Percentiles rank a stretch among this genome's conserved stretches.
Evolutionary conservation across 1,140 invertebrate genomes (phyloP).

Genomic region (Calosoma granatense): DNA sequence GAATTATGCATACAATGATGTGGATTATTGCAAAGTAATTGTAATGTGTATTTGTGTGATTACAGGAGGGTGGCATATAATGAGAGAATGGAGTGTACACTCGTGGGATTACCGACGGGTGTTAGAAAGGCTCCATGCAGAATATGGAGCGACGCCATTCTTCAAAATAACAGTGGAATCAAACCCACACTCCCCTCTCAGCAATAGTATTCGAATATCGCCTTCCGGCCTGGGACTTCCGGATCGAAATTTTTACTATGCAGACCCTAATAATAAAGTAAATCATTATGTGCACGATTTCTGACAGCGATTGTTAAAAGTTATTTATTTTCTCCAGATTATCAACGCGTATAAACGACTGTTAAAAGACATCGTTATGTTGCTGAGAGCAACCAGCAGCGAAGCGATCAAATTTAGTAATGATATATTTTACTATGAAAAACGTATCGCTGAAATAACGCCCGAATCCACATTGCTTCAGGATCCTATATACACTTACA

Average conservation of each 20-base stretch:
- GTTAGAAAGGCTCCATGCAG: conserved; percentile 35
- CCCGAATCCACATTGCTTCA: conserved; percentile 29
- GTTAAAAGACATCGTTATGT: conserved; percentile 41
- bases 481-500: conserved; percentile 32
- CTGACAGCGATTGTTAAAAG: conserved; percentile 1
- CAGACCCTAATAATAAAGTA: conserved; percentile 31
- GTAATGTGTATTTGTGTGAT: not conserved
- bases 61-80: conserved; percentile 43
- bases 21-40: no score
- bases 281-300: conserved; percentile 3
- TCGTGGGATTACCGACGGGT: conserved; percentile 36
- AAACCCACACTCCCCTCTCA: conserved; percentile 32
- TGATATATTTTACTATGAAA: conserved; percentile 50
- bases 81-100: conserved; percentile 35
- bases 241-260: conserved; percentile 41
- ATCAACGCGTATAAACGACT: conserved; percentile 44
- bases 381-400: conserved; percentile 38
- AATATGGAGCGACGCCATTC: conserved; percentile 38
- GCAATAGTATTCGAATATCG: conserved; percentile 40
- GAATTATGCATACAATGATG: no score
- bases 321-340: conserved; percentile 31
- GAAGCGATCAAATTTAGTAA: conserved; percentile 42
- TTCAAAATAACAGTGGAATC: conserved; percentile 41
- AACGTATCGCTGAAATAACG: conserved; percentile 45
- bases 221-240: conserved; percentile 44